Conservation (phyloP, 2,113 vertebrate species). For the Ariopsis seemanni region DNA sequence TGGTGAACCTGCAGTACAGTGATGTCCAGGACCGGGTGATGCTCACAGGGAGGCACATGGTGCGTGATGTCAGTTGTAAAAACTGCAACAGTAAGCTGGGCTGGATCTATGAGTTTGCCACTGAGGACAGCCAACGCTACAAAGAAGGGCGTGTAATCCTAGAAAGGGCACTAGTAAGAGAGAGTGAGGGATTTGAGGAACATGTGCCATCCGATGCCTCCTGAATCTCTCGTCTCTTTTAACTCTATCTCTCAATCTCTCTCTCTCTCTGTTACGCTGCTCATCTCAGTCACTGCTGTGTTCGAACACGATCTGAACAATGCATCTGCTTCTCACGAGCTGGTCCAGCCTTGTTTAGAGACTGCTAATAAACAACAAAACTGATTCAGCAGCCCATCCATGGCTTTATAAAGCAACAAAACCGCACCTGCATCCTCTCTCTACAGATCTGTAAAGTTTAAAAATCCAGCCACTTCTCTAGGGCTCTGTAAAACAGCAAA, state of each 20-base stretch:
- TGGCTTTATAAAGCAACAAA: background rate
- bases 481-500: background rate
- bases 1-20: slow-evolving; percentile 97
- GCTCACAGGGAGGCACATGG: slow-evolving; percentile 98
- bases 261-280: slow-evolving; percentile 3
- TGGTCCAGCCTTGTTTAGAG: slow-evolving; percentile 29
- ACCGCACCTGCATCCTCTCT: background rate
- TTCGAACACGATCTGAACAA: slow-evolving; percentile 36
- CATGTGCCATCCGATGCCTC: slow-evolving; percentile 87
- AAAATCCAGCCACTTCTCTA: background rate
- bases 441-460: slow-evolving; percentile 18
- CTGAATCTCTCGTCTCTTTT: slow-evolving; percentile 66
- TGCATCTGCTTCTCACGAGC: slow-evolving; percentile 25
- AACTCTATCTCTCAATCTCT: background rate
- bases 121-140: slow-evolving; percentile 97
- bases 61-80: slow-evolving; percentile 97
- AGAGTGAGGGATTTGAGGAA: slow-evolving; percentile 94
- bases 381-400: slow-evolving; percentile 10
- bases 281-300: slow-evolving; percentile 36
- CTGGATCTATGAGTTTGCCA: slow-evolving; percentile 99
- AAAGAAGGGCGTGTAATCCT: slow-evolving; percentile 97
- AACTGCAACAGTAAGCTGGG: slow-evolving; percentile 99
- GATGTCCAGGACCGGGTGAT: slow-evolving; percentile 98
- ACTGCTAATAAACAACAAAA: slow-evolving; percentile 32
- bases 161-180: slow-evolving; percentile 91